These are phyloP conservation scores for Saccopteryx leptura DNA, from an alignment of 2,113 vertebrate genomes.

Conservation along the genomic window DNA sequence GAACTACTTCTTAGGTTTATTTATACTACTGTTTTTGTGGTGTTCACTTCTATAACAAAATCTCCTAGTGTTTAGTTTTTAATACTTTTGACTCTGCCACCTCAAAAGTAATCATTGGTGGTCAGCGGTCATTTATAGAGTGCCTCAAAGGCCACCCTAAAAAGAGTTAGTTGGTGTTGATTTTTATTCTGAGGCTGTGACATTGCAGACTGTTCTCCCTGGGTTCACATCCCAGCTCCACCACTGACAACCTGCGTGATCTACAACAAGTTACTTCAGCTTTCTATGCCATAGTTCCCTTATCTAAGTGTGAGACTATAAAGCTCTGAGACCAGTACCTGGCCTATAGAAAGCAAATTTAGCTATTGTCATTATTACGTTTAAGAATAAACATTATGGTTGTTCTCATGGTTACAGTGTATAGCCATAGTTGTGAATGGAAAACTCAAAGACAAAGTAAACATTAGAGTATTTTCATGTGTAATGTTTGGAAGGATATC, in stretches of 20 bases:
- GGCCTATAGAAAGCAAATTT: neutral
- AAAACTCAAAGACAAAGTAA: slow-evolving; percentile 8
- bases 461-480: neutral
- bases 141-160: neutral
- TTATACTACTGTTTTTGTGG: neutral
- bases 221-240: neutral
- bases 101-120: neutral
- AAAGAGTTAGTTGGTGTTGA: neutral
- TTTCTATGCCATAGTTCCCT: neutral
- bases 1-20: neutral
- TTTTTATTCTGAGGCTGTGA: neutral
- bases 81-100: neutral
- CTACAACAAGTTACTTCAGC: neutral
- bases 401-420: neutral
- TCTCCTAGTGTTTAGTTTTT: neutral
- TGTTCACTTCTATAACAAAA: neutral
- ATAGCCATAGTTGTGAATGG: neutral
- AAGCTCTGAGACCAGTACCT: neutral
- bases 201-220: neutral
- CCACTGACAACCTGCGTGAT: neutral
- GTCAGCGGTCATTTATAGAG: neutral
- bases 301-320: neutral
- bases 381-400: neutral
- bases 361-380: neutral
- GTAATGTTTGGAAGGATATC: neutral